A percentile compares a stretch with the other conserved stretches of the same genome.
phyloP scores from a whole-genome alignment of 2,888 invertebrate genomes.

The Isotomurus palustris region DNA sequence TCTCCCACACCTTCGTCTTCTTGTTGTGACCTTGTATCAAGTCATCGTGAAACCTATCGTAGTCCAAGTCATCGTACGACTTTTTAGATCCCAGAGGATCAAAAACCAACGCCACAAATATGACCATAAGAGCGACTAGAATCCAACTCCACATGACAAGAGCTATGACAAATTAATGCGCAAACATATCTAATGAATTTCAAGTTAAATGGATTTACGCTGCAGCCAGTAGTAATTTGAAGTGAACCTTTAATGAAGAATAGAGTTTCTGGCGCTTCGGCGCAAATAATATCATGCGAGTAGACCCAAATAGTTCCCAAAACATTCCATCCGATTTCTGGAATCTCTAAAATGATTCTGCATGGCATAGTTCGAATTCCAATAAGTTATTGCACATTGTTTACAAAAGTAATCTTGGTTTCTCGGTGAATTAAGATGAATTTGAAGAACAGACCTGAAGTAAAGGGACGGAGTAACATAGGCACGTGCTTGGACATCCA shows the following conservation, averaged over 20 bases:
- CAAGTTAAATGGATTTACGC: neutral
- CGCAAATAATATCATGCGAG: slow-evolving; percentile 63
- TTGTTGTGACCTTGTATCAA: slow-evolving; percentile 56
- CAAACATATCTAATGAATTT: neutral
- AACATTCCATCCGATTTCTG: slow-evolving; percentile 72
- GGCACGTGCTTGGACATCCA: slow-evolving; percentile 40
- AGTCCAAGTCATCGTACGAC: slow-evolving; percentile 49
- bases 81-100: slow-evolving; percentile 64
- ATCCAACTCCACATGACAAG: slow-evolving; percentile 77
- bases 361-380: slow-evolving; percentile 44
- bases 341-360: slow-evolving; percentile 68
- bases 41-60: slow-evolving; percentile 51
- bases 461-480: slow-evolving; percentile 43
- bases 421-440: no score
- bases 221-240: slow-evolving; percentile 19
- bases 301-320: slow-evolving; percentile 80
- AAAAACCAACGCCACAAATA: slow-evolving; percentile 73
- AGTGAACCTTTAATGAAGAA: slow-evolving; percentile 65
- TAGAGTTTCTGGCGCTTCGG: slow-evolving; percentile 55
- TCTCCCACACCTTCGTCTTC: slow-evolving; percentile 68
- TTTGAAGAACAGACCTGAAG: slow-evolving; percentile 40
- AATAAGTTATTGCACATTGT: no score
- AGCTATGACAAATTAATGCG: slow-evolving; percentile 8
- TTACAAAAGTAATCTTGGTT: neutral
- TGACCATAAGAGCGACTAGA: slow-evolving; percentile 65